A percentile compares a stretch with the other conserved stretches of the same genome.
Evolutionary conservation across 2,888 invertebrate genomes (phyloP).

Genomic region (Eucriotettix oculatus): DNA sequence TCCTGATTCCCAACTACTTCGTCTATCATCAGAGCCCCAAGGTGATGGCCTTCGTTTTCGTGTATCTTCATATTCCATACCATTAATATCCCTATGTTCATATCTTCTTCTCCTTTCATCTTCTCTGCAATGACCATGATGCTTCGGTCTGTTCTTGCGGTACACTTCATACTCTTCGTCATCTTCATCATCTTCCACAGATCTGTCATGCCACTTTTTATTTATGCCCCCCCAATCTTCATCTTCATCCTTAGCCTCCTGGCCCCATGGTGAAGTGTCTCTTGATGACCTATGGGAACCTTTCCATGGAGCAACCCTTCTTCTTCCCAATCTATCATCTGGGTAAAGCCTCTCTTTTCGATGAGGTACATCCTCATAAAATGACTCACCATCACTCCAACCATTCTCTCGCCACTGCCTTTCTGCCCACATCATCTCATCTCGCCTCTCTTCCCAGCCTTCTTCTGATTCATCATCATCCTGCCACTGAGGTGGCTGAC

Average conservation of each 20-base stretch:
- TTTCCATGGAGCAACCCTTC: conserved; percentile 19
- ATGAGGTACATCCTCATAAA: conserved; percentile 17
- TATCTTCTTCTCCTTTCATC: conserved; percentile 22
- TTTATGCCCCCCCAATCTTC: conserved; percentile 13
- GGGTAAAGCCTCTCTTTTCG: conserved; percentile 11
- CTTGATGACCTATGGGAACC: conserved; percentile 43
- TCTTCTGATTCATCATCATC: conserved; percentile 21
- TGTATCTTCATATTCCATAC: conserved; percentile 9
- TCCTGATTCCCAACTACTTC: conserved; percentile 27
- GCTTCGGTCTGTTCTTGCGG: conserved; percentile 32
- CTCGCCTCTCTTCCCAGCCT: conserved; percentile 17
- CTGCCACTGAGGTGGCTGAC: conserved; percentile 13
- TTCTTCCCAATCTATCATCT: conserved; percentile 17
- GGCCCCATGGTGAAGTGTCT: conserved; percentile 69
- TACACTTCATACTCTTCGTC: conserved; percentile 24
- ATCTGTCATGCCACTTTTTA: conserved; percentile 19
- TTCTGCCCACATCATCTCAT: conserved; percentile 17
- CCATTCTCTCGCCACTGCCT: conserved; percentile 19
- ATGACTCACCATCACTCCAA: conserved; percentile 21
- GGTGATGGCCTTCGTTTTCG: conserved; percentile 10
- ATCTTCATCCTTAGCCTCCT: conserved; percentile 34
- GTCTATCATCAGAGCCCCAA: conserved; percentile 24
- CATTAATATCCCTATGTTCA: conserved; percentile 9
- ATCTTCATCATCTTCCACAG: conserved; percentile 24
- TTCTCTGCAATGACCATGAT: conserved; percentile 33